Evolutionary conservation across 2,797 vertebrate genomes (phyloP), one percentile per base, ranked within the genome.

Genomic region (Epinephelus awoara): DNA sequence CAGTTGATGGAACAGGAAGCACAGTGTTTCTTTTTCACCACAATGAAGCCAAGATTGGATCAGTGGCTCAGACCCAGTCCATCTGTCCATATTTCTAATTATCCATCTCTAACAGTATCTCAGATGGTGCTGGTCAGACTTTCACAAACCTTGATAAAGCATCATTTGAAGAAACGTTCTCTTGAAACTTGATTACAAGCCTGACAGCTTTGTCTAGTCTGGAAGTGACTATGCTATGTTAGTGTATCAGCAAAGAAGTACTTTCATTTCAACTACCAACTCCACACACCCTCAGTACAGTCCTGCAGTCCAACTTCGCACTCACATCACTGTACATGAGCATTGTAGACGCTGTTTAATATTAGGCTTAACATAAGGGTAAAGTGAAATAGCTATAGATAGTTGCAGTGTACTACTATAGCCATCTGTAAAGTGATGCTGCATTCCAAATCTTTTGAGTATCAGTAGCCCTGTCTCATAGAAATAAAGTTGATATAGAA

Each of bases 51-150:
- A 46, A 47, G 19, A 54, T 40, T 25, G 23, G 50, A 58, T 74
- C 21, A 66, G 23, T 70, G 61, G 52, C n/a, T 71, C 50, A 62
- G 62, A 4, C 49, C 17, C 6, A 1, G 34, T 47, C 78, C 55
- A 40, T 74, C 74, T 75, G 25, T 67, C n/a, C 21, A 46, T 55
- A 55, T 58, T 55, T 64, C 25, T 46, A 67, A 74, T 77, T 55
- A 58, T 80, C 47, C 25, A 34, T 56, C 47, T 50, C 38, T 54
- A 61, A 71, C 25, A 55, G 40, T 18, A 17, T 61, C 17, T 57
- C 44, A 40, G 21, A 63, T 56, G 5, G 21, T n/a, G 44, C 12
- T 57, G 29, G 46, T 72, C 8, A 59, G 27, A 38, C 23, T 38
- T 47, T 25, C 11, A 38, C 13, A 49, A 62, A 54, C 25, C 23